These are phyloP conservation scores for Caloenas nicobarica DNA, from an alignment of 2,113 vertebrate genomes.

Conservation along the genomic window DNA sequence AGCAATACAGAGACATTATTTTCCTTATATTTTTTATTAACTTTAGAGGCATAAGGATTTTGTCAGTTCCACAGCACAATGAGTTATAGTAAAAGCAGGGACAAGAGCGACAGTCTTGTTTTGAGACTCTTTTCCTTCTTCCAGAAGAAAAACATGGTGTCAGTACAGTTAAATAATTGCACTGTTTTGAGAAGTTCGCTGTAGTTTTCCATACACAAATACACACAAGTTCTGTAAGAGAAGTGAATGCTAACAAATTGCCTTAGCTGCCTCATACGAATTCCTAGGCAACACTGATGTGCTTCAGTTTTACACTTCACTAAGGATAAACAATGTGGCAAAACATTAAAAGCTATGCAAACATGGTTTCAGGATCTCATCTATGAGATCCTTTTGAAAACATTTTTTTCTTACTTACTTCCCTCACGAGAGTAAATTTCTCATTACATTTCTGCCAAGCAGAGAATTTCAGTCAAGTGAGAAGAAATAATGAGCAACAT, in stretches of 20 bases:
- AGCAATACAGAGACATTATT: neutral
- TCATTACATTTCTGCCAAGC: constrained; percentile 56
- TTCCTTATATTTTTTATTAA: neutral
- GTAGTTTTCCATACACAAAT: neutral
- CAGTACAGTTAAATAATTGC: neutral
- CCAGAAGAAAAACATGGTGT: neutral
- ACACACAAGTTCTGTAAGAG: neutral
- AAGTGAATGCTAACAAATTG: constrained; percentile 4
- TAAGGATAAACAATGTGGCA: constrained; percentile 35
- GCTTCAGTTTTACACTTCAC: constrained; percentile 36
- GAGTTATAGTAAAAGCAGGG: neutral
- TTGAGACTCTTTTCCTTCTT: neutral
- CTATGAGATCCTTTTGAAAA: constrained; percentile 29
- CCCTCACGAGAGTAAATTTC: constrained; percentile 47
- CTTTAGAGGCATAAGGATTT: neutral
- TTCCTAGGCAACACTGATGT: constrained; percentile 43
- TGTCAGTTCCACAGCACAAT: neutral
- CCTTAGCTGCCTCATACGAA: constrained; percentile 23
- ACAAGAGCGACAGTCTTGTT: neutral
- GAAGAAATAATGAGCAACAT: constrained; percentile 35
- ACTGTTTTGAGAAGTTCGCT: neutral
- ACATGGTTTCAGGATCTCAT: constrained; percentile 54
- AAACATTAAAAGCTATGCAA: constrained; percentile 42
- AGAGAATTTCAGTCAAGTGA: constrained; percentile 43
- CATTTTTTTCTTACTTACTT: constrained; percentile 27